Percentiles rank a stretch among this genome's conserved stretches.
phyloP scores from a whole-genome alignment of 1,140 invertebrate species.

The Steinernema khuongi region DNA sequence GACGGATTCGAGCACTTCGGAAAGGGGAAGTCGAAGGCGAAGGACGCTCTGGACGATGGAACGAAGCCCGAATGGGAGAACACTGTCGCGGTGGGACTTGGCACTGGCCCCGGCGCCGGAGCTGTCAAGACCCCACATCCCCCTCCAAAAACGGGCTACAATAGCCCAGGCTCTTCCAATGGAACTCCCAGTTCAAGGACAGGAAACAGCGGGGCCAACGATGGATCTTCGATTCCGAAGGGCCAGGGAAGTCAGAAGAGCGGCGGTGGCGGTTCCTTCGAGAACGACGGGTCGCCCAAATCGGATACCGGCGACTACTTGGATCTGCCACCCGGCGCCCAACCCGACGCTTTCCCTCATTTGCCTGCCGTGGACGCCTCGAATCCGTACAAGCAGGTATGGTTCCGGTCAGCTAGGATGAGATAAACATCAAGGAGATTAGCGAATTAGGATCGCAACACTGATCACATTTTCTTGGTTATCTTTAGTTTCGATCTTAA shows the following conservation, averaged over 20 bases:
- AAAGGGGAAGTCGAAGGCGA: too few relatives aligned
- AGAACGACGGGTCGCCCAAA: too few relatives aligned
- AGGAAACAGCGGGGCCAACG: not conserved
- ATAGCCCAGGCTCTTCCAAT: too few relatives aligned
- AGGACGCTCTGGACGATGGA: not conserved
- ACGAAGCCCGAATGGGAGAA: not conserved
- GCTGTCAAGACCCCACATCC: too few relatives aligned
- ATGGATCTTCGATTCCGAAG: not conserved
- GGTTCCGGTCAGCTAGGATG: too few relatives aligned
- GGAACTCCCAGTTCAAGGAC: too few relatives aligned
- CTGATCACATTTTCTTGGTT: too few relatives aligned
- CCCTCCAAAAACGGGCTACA: too few relatives aligned
- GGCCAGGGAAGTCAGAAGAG: not conserved
- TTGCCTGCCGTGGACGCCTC: not conserved
- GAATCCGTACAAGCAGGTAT: conserved; percentile 11
- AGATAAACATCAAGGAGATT: too few relatives aligned
- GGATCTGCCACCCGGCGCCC: not conserved
- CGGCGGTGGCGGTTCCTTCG: not conserved
- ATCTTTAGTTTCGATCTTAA: too few relatives aligned
- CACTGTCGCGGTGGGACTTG: not conserved
- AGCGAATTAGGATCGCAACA: too few relatives aligned
- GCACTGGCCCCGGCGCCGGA: not conserved
- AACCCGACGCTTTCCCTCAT: conserved; percentile 1
- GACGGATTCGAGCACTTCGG: too few relatives aligned
- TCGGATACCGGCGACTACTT: not conserved